Percentiles rank a stretch among this genome's conserved stretches.
These are phyloP conservation scores for Melolontha melolontha DNA, from an alignment of 2,888 invertebrate genomes.

Conservation along the genomic window DNA sequence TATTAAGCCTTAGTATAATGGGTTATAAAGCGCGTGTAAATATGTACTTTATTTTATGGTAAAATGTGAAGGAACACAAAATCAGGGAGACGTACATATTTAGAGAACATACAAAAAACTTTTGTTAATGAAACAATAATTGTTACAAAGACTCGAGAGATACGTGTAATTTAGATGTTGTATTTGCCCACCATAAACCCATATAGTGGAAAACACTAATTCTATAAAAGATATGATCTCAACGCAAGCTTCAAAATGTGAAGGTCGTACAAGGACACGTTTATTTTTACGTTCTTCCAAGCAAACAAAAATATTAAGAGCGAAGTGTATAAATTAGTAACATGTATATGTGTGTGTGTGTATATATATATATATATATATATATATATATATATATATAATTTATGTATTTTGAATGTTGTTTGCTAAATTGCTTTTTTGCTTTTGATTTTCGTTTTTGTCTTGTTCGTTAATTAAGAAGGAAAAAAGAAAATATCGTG, in stretches of 20 bases:
- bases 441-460: not conserved
- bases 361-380: not conserved
- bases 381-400: not conserved
- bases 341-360: not conserved
- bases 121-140: too few species aligned
- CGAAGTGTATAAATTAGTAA: slow-evolving; percentile 19
- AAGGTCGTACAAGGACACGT: slow-evolving; percentile 41
- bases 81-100: too few species aligned
- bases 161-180: not conserved
- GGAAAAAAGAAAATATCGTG: not conserved
- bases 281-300: slow-evolving; percentile 28
- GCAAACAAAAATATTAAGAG: slow-evolving; percentile 33
- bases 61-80: too few species aligned
- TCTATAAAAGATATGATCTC: slow-evolving; percentile 23
- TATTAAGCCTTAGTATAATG: too few species aligned
- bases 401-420: not conserved
- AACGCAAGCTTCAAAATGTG: slow-evolving; percentile 40
- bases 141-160: not conserved
- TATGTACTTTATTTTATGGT: too few species aligned
- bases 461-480: slow-evolving; percentile 12
- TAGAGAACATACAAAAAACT: too few species aligned
- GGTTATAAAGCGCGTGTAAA: too few species aligned
- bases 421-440: not conserved
- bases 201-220: slow-evolving; percentile 20
- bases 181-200: slow-evolving; percentile 17